These are phyloP conservation scores for Oopsacas minuta DNA, from an alignment of 37 sponge, comb jelly and placozoan genomes.

Conservation along the genomic window DNA sequence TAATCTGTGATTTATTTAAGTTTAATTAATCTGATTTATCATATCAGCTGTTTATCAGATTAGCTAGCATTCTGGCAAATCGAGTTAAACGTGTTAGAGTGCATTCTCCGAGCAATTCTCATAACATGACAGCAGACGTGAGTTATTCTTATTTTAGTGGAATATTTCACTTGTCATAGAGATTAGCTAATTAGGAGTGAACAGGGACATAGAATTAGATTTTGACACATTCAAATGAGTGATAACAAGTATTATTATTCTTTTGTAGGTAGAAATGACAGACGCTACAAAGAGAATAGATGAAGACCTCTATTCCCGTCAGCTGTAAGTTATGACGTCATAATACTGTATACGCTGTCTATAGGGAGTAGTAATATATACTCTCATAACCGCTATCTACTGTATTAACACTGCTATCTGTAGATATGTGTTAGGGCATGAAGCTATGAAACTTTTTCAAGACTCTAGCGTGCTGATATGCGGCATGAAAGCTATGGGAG, in stretches of 20 bases:
- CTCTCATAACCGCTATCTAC: not conserved
- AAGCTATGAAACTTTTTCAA: conserved; percentile 85
- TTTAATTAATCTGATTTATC: not conserved
- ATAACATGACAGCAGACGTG: not conserved
- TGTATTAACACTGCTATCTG: not conserved
- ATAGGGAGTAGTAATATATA: no score
- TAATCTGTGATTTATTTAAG: no score
- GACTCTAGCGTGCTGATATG: conserved; percentile 75
- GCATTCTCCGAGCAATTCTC: not conserved
- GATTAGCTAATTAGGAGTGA: no score
- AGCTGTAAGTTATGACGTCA: conserved; percentile 55
- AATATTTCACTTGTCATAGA: no score
- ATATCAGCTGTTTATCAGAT: not conserved
- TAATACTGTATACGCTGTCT: not conserved
- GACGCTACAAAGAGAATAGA: conserved; percentile 51
- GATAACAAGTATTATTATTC: no score
- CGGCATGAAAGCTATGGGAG: conserved; percentile 89
- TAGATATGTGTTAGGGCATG: conserved; percentile 92
- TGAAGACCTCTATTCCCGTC: conserved; percentile 90
- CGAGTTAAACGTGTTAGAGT: not conserved
- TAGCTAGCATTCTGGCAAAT: conserved; percentile 14
- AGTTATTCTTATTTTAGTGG: not conserved
- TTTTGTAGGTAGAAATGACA: conserved; percentile 26
- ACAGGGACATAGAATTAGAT: no score
- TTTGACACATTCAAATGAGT: no score